These are phyloP conservation scores for Halictus rubicundus DNA, from an alignment of 1,140 invertebrate genomes.

Conservation along the genomic window DNA sequence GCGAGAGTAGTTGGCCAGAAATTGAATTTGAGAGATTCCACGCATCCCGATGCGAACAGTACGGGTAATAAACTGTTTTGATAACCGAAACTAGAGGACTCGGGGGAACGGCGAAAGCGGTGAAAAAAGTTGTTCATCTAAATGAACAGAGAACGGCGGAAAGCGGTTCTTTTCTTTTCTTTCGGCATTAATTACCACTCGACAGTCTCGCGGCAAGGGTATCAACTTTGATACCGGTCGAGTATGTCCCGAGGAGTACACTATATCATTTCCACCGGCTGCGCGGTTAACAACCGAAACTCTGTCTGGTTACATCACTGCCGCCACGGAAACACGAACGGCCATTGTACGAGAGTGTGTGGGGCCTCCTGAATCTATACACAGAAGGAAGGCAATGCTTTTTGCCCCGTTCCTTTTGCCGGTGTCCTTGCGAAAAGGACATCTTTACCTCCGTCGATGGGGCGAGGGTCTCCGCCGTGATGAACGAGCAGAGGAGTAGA, in stretches of 20 bases:
- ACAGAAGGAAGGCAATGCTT: conserved; percentile 25
- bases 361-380: conserved; percentile 18
- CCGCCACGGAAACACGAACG: conserved; percentile 15
- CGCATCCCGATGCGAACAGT: no score
- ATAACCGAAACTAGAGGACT: no score
- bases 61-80: no score
- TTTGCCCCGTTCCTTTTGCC: conserved; percentile 29
- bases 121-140: no score
- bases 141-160: no score
- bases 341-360: conserved; percentile 19
- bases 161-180: neutral
- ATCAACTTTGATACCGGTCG: conserved; percentile 16
- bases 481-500: conserved; percentile 16
- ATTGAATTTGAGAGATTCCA: no score
- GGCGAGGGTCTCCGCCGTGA: conserved; percentile 37
- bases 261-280: neutral
- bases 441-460: conserved; percentile 50
- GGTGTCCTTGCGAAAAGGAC: conserved; percentile 55
- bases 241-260: neutral
- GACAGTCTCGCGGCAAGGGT: neutral
- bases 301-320: conserved; percentile 49
- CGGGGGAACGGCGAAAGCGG: no score
- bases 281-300: conserved; percentile 13
- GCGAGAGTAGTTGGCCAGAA: no score
- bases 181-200: neutral